A percentile compares a stretch with the other conserved stretches of the same genome.
Evolutionary conservation across 2,888 invertebrate species (phyloP).

Genomic region (Siphlonurus alternatus): DNA sequence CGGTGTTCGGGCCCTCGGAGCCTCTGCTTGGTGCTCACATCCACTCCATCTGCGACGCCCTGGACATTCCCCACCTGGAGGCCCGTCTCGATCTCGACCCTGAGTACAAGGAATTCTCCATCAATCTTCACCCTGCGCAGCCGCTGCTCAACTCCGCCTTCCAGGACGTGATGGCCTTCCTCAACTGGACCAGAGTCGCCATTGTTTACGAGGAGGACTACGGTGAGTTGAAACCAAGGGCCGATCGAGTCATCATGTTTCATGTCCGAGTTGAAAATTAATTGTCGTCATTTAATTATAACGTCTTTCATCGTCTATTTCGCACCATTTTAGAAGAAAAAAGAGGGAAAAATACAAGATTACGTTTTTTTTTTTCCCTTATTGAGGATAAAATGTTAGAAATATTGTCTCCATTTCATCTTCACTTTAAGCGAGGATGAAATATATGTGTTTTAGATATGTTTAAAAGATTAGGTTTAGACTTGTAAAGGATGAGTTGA

Average conservation of each 20-base stretch:
- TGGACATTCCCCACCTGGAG: conserved; percentile 65
- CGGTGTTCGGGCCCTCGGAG: conserved; percentile 63
- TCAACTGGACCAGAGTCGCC: conserved; percentile 66
- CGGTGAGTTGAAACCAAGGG: conserved; percentile 33
- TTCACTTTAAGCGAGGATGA: too few relatives aligned
- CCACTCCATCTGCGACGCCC: conserved; percentile 61
- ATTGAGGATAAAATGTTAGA: too few relatives aligned
- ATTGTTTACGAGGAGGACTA: conserved; percentile 65
- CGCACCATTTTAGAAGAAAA: background rate
- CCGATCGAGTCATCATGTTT: background rate
- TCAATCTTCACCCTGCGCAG: conserved; percentile 64
- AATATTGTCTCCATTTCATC: too few relatives aligned
- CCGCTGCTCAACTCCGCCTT: conserved; percentile 52
- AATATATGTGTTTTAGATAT: background rate
- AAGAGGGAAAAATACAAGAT: too few relatives aligned
- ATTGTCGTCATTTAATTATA: conserved; percentile 6
- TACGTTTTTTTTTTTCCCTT: too few relatives aligned
- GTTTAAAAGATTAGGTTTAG: too few relatives aligned
- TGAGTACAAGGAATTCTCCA: conserved; percentile 47
- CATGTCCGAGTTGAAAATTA: background rate
- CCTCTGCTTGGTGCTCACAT: conserved; percentile 54
- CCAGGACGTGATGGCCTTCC: conserved; percentile 54
- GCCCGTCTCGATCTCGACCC: conserved; percentile 42
- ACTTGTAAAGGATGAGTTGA: too few relatives aligned
- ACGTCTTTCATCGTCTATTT: background rate